Evolutionary conservation across 2,888 invertebrate species (phyloP).

Genomic region (Epinotia ramella): DNA sequence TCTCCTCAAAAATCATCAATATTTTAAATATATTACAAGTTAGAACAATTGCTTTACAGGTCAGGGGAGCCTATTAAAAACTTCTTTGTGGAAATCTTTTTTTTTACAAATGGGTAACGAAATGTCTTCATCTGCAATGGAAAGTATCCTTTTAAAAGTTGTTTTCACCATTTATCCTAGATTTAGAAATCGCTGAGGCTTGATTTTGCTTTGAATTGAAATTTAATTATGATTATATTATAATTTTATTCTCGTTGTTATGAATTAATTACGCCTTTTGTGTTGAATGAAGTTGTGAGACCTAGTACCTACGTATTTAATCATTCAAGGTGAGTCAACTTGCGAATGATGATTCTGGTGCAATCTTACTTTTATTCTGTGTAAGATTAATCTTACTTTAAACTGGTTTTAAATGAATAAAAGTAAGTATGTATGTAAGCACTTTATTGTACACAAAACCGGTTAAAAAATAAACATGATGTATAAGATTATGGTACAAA

Average conservation of each 20-base stretch:
- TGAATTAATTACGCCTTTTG: background rate
- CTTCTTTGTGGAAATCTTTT: constrained; percentile 56
- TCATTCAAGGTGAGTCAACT: constrained; percentile 9
- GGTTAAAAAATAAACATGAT: too few relatives aligned
- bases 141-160: constrained; percentile 92
- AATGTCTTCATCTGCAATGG: constrained; percentile 95
- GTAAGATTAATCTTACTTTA: background rate
- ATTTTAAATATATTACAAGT: background rate
- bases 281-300: background rate
- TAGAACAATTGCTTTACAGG: background rate
- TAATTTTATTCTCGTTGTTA: background rate
- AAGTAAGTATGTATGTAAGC: too few relatives aligned
- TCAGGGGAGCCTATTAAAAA: constrained; percentile 34
- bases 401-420: too few relatives aligned
- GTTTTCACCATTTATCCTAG: constrained; percentile 37
- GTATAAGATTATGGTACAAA: too few relatives aligned
- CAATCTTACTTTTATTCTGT: background rate
- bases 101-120: constrained; percentile 89
- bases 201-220: constrained; percentile 20
- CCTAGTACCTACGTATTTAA: background rate
- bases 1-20: constrained; percentile 10
- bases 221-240: background rate
- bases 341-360: background rate
- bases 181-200: background rate
- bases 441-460: too few relatives aligned